These are phyloP conservation scores for Brachionichthys hirsutus DNA, from an alignment of 2,113 vertebrate genomes.

Conservation along the genomic window DNA sequence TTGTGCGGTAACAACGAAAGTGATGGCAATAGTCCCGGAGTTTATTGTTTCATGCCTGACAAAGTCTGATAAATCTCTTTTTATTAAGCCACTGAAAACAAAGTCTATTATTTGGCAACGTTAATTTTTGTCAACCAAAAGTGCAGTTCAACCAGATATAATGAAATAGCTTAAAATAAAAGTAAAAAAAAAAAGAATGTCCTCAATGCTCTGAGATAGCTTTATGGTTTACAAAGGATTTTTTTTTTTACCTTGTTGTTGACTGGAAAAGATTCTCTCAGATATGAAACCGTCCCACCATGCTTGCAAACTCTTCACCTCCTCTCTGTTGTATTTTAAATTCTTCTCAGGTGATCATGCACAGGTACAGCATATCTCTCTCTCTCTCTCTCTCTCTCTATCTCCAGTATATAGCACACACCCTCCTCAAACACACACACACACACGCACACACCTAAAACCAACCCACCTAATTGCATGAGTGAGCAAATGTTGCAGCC, in stretches of 20 bases:
- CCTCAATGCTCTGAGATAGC: not conserved
- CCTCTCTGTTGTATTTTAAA: conserved; percentile 4
- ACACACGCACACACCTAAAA: conserved; percentile 50
- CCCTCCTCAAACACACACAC: conserved; percentile 60
- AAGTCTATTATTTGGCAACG: not conserved
- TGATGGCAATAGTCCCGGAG: not conserved
- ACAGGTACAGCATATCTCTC: conserved; percentile 68
- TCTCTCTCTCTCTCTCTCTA: conserved; percentile 26
- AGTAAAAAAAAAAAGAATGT: not conserved
- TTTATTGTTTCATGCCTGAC: not conserved
- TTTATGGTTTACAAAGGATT: not conserved
- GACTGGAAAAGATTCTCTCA: conserved; percentile 36
- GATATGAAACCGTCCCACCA: conserved; percentile 51
- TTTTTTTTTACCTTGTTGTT: conserved; percentile 60
- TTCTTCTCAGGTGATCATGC: conserved; percentile 54
- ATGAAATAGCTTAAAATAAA: not conserved
- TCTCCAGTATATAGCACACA: conserved; percentile 41
- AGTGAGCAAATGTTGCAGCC: conserved; percentile 62
- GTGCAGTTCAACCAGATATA: too few species aligned
- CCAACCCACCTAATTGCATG: conserved; percentile 60
- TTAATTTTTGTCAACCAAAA: not conserved
- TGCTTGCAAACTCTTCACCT: conserved; percentile 28
- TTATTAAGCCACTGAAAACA: not conserved
- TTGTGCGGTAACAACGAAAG: not conserved
- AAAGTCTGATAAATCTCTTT: not conserved